Evolutionary conservation across 2,797 vertebrate species (phyloP).

Genomic region (Enteromius paludinosus): DNA sequence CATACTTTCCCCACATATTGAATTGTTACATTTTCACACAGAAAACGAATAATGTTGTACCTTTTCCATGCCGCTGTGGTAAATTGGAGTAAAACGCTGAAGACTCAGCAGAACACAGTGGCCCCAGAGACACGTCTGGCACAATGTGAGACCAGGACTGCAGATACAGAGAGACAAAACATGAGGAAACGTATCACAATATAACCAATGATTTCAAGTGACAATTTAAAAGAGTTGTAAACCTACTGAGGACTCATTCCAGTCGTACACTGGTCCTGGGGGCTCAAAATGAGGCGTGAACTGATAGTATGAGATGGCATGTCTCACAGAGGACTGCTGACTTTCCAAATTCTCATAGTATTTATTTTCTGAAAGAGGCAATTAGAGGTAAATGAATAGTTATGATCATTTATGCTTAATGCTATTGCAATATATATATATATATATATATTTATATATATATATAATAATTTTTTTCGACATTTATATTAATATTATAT

Average conservation of each 20-base stretch:
- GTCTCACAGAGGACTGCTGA: conserved; percentile 74
- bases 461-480: too few species aligned
- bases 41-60: conserved; percentile 66
- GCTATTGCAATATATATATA: neutral
- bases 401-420: neutral
- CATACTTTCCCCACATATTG: neutral
- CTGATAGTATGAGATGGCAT: conserved; percentile 75
- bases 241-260: conserved; percentile 84
- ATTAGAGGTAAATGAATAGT: neutral
- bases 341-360: conserved; percentile 78
- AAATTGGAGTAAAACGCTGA: conserved; percentile 74
- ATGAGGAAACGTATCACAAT: neutral
- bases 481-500: neutral
- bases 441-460: too few species aligned
- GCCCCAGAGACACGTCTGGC: conserved; percentile 68
- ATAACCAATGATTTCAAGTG: neutral
- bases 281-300: conserved; percentile 73
- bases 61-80: conserved; percentile 83
- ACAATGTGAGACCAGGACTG: conserved; percentile 73
- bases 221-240: neutral
- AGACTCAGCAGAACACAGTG: conserved; percentile 71
- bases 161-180: conserved; percentile 47
- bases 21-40: neutral
- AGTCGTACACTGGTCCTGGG: conserved; percentile 73
- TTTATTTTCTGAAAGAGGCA: conserved; percentile 75